phyloP scores from a whole-genome alignment of 2,797 vertebrate genomes.

The Notamacropus eugenii region DNA sequence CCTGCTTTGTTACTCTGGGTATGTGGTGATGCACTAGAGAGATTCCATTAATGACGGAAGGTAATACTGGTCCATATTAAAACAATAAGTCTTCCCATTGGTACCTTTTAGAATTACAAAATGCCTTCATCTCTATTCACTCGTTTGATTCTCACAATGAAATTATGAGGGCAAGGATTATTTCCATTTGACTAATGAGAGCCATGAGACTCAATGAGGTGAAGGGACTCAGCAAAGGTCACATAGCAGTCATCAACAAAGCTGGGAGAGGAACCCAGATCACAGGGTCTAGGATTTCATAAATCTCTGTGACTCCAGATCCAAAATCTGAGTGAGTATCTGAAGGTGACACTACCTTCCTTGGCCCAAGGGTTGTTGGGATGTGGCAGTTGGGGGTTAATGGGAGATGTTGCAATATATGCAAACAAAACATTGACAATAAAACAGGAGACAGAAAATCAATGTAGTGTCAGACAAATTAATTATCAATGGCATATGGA shows the following conservation, averaged over 20 bases:
- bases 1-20: not conserved
- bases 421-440: constrained; percentile 77
- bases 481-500: constrained; percentile 75
- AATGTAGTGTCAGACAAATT: constrained; percentile 80
- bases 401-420: constrained; percentile 76
- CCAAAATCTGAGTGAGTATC: not conserved
- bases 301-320: not conserved
- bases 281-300: not conserved
- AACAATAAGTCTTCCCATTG: not conserved
- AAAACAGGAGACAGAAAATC: constrained; percentile 79
- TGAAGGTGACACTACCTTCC: not conserved
- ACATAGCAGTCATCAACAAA: not conserved
- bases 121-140: not conserved
- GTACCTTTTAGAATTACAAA: not conserved
- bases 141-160: not conserved
- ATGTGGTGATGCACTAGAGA: not conserved
- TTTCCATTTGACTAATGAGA: not conserved
- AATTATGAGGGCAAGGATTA: not conserved
- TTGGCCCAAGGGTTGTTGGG: constrained; percentile 56
- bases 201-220: not conserved
- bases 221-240: not conserved
- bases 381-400: constrained; percentile 68
- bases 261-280: not conserved
- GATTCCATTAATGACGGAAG: not conserved
- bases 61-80: not conserved